Conservation (phyloP, 2,888 invertebrate species). For the Chamaedrilus cognettii region DNA sequence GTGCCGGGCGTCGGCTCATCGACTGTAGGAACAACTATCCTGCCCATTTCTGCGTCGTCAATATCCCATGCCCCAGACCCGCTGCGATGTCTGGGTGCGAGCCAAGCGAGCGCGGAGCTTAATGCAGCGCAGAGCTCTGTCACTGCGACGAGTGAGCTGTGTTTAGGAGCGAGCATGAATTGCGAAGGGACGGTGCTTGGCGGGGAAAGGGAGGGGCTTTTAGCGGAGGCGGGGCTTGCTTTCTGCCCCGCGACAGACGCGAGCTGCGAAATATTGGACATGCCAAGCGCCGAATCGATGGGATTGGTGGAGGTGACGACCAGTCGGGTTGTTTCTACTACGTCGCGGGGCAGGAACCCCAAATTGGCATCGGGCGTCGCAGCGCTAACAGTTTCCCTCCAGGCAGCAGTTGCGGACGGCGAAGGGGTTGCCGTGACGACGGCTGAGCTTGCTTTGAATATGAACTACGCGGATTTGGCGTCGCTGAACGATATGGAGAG, state of each 20-base stretch:
- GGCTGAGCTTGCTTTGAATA: not conserved
- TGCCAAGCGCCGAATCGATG: constrained; percentile 3
- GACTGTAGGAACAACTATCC: no score
- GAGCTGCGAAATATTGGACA: not conserved
- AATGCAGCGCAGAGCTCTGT: no score
- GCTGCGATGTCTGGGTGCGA: not conserved
- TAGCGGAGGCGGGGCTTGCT: no score
- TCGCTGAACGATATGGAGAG: not conserved
- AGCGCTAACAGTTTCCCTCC: no score
- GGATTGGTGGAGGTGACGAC: not conserved
- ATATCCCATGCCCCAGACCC: no score
- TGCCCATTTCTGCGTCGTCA: no score
- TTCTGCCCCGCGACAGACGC: not conserved
- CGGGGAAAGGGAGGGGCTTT: no score
- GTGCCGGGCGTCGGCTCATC: not conserved
- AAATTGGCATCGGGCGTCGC: no score
- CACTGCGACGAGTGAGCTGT: not conserved
- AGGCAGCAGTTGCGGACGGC: not conserved
- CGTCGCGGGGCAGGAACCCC: no score
- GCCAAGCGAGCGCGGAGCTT: no score
- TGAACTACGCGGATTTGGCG: not conserved
- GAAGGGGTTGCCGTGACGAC: not conserved
- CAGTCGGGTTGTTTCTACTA: no score
- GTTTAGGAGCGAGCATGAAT: not conserved
- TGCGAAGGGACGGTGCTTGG: not conserved